Conservation (phyloP, 2,797 vertebrate species). For the Phrynocephalus vlangalii region DNA sequence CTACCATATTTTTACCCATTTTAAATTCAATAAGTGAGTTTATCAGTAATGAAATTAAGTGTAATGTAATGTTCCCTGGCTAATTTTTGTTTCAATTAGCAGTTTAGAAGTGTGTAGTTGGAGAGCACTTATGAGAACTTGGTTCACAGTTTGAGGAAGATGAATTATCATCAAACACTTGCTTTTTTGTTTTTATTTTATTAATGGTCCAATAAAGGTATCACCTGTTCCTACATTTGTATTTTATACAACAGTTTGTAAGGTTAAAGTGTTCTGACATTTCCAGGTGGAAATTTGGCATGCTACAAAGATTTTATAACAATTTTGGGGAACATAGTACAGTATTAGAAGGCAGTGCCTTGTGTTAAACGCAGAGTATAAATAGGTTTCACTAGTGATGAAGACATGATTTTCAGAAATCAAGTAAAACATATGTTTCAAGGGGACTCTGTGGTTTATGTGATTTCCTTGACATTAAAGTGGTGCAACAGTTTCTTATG, state of each 20-base stretch:
- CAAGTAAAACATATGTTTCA: neutral
- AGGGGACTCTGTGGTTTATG: neutral
- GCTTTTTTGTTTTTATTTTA: too few relatives aligned
- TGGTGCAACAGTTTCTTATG: neutral
- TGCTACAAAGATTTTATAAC: neutral
- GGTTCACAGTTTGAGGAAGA: too few relatives aligned
- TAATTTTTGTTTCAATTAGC: neutral
- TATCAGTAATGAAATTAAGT: neutral
- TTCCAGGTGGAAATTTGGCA: neutral
- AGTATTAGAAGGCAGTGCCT: neutral
- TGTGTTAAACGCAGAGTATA: slow-evolving; percentile 1
- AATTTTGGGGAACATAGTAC: neutral
- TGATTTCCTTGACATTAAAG: neutral
- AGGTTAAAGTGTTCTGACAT: neutral
- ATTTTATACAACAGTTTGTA: neutral
- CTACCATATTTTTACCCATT: too few relatives aligned
- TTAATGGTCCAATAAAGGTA: too few relatives aligned
- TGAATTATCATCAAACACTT: too few relatives aligned
- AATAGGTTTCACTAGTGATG: slow-evolving; percentile 33
- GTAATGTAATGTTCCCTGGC: too few relatives aligned
- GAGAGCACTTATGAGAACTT: neutral
- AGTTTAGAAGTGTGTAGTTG: neutral
- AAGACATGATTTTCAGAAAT: neutral
- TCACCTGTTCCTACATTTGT: too few relatives aligned
- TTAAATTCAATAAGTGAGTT: neutral